Conservation (phyloP, 2,797 vertebrate species). For the Lepidocolaptes lacrymiger region DNA sequence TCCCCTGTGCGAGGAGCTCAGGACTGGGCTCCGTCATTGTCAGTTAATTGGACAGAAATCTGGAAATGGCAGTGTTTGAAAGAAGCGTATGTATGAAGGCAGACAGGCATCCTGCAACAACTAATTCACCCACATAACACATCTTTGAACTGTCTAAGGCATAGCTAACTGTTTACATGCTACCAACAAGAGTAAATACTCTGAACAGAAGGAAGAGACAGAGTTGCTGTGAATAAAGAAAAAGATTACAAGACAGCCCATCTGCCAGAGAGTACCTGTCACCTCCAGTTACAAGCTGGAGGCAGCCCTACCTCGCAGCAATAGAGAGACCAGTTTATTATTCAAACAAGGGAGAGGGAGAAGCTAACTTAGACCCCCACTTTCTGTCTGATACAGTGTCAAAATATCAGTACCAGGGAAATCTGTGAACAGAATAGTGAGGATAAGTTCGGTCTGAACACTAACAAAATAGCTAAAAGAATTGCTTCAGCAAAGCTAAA, state of each 20-base stretch:
- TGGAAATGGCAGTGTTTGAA: conserved; percentile 30
- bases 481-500: conserved; percentile 31
- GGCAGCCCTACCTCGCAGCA: conserved; percentile 52
- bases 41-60: conserved; percentile 73
- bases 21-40: not conserved
- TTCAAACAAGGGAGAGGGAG: conserved; percentile 60
- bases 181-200: conserved; percentile 62
- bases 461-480: conserved; percentile 51
- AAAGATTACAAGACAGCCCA: conserved; percentile 61
- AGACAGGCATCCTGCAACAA: conserved; percentile 55
- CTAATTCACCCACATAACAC: conserved; percentile 35
- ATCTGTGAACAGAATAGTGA: conserved; percentile 22
- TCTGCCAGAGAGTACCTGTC: conserved; percentile 66
- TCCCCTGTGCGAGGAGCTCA: not conserved
- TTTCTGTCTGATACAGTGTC: conserved; percentile 57
- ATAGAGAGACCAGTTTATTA: conserved; percentile 72
- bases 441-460: conserved; percentile 34
- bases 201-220: conserved; percentile 54
- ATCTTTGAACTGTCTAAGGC: conserved; percentile 62
- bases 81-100: conserved; percentile 14
- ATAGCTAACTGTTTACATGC: conserved; percentile 51
- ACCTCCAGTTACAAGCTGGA: conserved; percentile 57
- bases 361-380: conserved; percentile 50
- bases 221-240: conserved; percentile 56
- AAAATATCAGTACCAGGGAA: conserved; percentile 65